Base-by-base conservation (phyloP, 2,888 invertebrate species). In the Parelbella ahira region DNA sequence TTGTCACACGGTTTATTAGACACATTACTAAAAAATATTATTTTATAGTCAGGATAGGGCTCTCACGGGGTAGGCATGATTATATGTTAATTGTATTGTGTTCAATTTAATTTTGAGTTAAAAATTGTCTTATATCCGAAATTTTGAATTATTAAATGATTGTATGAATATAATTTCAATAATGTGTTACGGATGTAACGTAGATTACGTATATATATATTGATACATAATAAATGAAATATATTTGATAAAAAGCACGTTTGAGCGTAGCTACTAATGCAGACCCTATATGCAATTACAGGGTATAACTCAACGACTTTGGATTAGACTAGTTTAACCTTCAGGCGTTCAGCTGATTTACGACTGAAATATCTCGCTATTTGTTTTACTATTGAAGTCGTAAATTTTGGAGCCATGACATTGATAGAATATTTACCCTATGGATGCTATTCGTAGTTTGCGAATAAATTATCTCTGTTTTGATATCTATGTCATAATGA, bases 341-440 rank as follows among this genome's bases (percentile, higher is more conserved):
- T 68, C 66, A 53, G 37, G 51, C 55, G 63, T 60, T 61, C 53
- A 62, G 62, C 53, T 60, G 54, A 65, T 69, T 70, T 68, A 68
- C 51, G 58, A 58, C 25, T 41, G 47, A 48, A 58, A 65, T 60
- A 58, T 54, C 58, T 58, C 51, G 56, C 60, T 60, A 65, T 67
- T 65, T 60, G 60, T 58, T 64, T 63, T 53, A 59, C 49, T 49
- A 28, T n/a, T 48, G 28, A 20, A 23, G 19, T 45, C 29, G 23
- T 49, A 43, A 51, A 49, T 39, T 45, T 20, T 32, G 13, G 30
- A n/a, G 19, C 23, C 15, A 24, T 34, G 34, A 34, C 24, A 34
- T 9, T 15, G 24, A 9, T 10, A n/a, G 8, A 12, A 33, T 33
- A 21, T 23, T 13, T 33, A 13, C 13, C 5, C 9, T 6, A 23